phyloP scores from a whole-genome alignment of 2,113 vertebrate genomes.

The Thymallus thymallus region DNA sequence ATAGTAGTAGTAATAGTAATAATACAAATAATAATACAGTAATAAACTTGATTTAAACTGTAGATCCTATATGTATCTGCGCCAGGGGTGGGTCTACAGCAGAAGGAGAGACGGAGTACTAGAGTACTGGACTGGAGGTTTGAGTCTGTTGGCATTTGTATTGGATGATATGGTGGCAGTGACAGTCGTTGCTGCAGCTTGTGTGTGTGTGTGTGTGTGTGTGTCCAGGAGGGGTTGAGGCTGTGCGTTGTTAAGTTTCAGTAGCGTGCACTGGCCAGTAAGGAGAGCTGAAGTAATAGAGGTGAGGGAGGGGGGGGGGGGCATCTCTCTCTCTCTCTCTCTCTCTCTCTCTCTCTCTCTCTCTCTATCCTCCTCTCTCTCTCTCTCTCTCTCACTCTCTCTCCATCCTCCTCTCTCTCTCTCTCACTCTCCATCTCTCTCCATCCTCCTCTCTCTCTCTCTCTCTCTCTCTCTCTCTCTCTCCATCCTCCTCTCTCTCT shows the following conservation, averaged over 20 bases:
- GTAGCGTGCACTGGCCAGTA: too few relatives aligned
- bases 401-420: too few relatives aligned
- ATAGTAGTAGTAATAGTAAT: slow-evolving; percentile 43
- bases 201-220: too few relatives aligned
- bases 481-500: background rate
- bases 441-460: slow-evolving; percentile 41
- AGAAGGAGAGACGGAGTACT: slow-evolving; percentile 9
- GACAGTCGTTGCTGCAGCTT: too few relatives aligned
- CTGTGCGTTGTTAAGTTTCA: too few relatives aligned
- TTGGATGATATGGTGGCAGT: too few relatives aligned
- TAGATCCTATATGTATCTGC: slow-evolving; percentile 23
- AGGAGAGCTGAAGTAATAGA: too few relatives aligned
- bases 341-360: background rate
- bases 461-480: background rate
- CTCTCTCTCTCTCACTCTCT: too few relatives aligned
- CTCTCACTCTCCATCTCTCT: background rate
- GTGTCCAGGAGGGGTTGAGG: background rate
- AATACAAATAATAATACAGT: slow-evolving; percentile 33
- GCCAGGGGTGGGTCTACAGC: slow-evolving; percentile 28
- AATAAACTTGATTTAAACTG: slow-evolving; percentile 22
- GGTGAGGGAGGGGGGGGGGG: too few relatives aligned
- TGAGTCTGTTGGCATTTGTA: background rate
- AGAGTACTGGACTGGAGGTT: slow-evolving; percentile 22
- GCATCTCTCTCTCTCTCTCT: background rate
- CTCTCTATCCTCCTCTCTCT: slow-evolving; percentile 47